Conservation (phyloP, 2,888 invertebrate species). For the Drosophila pseudotakahashii region DNA sequence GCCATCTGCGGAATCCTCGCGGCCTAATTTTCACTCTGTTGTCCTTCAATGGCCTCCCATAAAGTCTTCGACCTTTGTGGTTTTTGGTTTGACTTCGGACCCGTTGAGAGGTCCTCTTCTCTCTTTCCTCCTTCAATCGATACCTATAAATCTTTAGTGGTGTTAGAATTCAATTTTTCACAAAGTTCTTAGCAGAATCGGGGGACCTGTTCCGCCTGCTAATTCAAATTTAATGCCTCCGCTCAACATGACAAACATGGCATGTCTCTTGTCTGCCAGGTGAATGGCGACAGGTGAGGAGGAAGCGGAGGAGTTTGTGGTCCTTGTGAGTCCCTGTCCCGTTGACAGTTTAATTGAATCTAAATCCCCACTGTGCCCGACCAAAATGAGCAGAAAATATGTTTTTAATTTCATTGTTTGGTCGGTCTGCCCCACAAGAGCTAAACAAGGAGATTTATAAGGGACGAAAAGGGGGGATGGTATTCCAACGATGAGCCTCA, state of each 20-base stretch:
- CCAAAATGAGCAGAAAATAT: slow-evolving; percentile 50
- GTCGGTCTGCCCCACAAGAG: slow-evolving; percentile 29
- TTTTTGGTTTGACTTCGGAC: slow-evolving; percentile 29
- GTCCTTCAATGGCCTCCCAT: slow-evolving; percentile 49
- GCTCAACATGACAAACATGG: slow-evolving; percentile 67
- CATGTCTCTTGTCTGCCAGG: slow-evolving; percentile 31
- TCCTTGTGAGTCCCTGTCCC: slow-evolving; percentile 39
- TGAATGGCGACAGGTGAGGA: slow-evolving; percentile 6
- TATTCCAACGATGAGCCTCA: not conserved
- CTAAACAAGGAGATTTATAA: slow-evolving; percentile 69
- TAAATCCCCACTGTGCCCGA: slow-evolving; percentile 62
- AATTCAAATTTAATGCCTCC: slow-evolving; percentile 75
- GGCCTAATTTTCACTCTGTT: slow-evolving; percentile 63
- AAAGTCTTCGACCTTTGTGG: slow-evolving; percentile 51
- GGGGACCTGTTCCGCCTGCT: slow-evolving; percentile 41
- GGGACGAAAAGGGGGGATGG: not conserved
- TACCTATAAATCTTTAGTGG: slow-evolving; percentile 64
- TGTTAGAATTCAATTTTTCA: slow-evolving; percentile 67
- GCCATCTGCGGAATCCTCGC: slow-evolving; percentile 54
- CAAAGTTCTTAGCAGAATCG: slow-evolving; percentile 41
- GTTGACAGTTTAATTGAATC: slow-evolving; percentile 79
- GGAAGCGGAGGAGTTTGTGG: slow-evolving; percentile 9
- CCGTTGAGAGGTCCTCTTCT: slow-evolving; percentile 9
- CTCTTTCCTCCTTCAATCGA: not conserved
- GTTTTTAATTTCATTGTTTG: slow-evolving; percentile 74